These are phyloP conservation scores for Clarias platycephalus DNA, from an alignment of 2,797 vertebrate genomes.

Conservation along the genomic window DNA sequence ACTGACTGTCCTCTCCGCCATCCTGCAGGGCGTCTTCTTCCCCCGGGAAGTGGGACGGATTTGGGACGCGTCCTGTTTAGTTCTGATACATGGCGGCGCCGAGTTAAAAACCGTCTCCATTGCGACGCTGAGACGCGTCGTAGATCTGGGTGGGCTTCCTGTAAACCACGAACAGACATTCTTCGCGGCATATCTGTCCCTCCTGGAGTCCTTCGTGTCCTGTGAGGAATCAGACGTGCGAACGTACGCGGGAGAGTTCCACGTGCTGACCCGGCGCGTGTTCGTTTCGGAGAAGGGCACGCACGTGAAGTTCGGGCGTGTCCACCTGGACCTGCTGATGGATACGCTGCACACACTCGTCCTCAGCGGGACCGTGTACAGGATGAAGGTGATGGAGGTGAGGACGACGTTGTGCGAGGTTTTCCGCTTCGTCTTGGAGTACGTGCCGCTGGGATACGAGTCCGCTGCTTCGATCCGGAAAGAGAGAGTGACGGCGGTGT, in stretches of 20 bases:
- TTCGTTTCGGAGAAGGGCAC: conserved; percentile 74
- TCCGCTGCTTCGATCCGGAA: conserved; percentile 78
- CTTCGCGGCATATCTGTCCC: conserved; percentile 80
- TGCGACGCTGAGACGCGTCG: conserved; percentile 76
- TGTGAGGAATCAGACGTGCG: conserved; percentile 64
- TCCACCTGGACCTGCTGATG: conserved; percentile 85
- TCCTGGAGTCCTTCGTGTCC: conserved; percentile 74
- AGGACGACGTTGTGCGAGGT: conserved; percentile 80
- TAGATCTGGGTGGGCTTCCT: conserved; percentile 83
- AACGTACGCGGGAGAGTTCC: conserved; percentile 77
- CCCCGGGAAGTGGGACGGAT: conserved; percentile 74
- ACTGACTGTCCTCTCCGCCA: conserved; percentile 75
- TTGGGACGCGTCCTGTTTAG: conserved; percentile 83
- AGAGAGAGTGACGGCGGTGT: conserved; percentile 76
- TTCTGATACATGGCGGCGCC: conserved; percentile 77
- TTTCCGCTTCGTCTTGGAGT: conserved; percentile 82
- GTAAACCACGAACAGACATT: conserved; percentile 79
- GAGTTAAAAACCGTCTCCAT: conserved; percentile 77
- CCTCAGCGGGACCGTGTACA: conserved; percentile 67
- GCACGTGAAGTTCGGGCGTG: conserved; percentile 76
- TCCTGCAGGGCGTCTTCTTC: conserved; percentile 80
- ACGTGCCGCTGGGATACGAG: conserved; percentile 82
- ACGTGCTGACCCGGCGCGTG: conserved; percentile 76
- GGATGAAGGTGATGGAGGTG: conserved; percentile 74
- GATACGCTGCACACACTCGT: conserved; percentile 81